Conservation (phyloP, 2,888 invertebrate genomes). For the Aspidiotus destructor region DNA sequence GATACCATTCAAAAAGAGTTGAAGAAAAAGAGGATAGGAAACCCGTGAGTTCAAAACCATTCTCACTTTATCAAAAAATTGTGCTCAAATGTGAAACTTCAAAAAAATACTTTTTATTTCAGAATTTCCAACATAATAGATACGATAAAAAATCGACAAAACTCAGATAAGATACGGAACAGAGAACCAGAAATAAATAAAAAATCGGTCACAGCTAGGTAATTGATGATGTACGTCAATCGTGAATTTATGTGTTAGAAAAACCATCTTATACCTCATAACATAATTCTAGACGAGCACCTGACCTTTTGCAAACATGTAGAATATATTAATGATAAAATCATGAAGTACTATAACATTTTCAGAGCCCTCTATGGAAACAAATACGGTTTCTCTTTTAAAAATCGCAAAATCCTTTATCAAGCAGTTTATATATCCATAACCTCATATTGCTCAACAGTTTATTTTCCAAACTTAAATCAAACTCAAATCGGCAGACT, state of each 20-base stretch:
- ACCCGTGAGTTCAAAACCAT: constrained; percentile 20
- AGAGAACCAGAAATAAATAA: constrained; percentile 7
- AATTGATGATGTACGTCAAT: constrained; percentile 15
- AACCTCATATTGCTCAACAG: no score
- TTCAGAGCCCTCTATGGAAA: no score
- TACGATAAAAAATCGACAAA: constrained; percentile 20
- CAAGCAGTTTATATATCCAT: no score
- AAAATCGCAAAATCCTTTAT: no score
- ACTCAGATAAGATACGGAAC: constrained; percentile 4
- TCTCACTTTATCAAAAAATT: neutral
- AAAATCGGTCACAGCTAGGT: constrained; percentile 15
- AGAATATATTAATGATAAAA: no score
- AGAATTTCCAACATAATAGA: constrained; percentile 19
- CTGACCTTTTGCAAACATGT: no score
- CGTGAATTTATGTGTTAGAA: constrained; percentile 2
- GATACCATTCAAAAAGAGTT: constrained; percentile 57
- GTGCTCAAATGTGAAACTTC: neutral
- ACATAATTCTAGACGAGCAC: no score
- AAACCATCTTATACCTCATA: neutral
- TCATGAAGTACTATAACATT: no score
- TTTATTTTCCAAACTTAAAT: no score
- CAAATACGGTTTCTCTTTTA: no score
- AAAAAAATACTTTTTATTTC: neutral
- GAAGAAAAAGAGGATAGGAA: constrained; percentile 53
- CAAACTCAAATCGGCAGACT: no score